Percentiles rank a stretch among this genome's conserved stretches.
These are phyloP conservation scores for Chionoecetes opilio DNA, from an alignment of 1,140 invertebrate genomes.

Conservation along the genomic window DNA sequence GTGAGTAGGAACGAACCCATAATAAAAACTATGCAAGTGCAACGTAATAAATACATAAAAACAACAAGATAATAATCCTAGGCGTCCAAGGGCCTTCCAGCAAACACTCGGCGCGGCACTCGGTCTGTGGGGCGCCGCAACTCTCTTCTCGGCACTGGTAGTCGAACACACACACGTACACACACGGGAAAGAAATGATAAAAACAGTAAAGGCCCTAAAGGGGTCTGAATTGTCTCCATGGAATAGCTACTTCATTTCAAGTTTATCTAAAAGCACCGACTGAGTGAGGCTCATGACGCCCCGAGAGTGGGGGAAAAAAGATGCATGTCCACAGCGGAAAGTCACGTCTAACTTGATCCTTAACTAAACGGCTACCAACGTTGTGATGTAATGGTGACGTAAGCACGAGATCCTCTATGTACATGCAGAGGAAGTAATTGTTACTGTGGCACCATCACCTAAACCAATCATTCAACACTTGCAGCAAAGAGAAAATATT, in stretches of 20 bases:
- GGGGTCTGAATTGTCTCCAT: background rate
- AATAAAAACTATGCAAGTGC: slow-evolving; percentile 53
- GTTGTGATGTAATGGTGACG: slow-evolving; percentile 62
- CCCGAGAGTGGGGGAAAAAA: slow-evolving; percentile 1
- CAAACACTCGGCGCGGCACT: background rate
- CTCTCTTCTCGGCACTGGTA: background rate
- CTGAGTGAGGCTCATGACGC: slow-evolving; percentile 8
- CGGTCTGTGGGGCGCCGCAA: background rate
- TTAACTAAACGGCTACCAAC: slow-evolving; percentile 64
- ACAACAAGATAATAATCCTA: too few relatives aligned
- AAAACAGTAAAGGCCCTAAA: background rate
- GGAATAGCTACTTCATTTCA: slow-evolving; percentile 23
- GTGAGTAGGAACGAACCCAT: slow-evolving; percentile 46
- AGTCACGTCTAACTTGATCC: slow-evolving; percentile 31
- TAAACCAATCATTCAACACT: slow-evolving; percentile 59
- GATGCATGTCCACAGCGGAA: slow-evolving; percentile 28
- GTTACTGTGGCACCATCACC: slow-evolving; percentile 75
- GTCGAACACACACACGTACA: slow-evolving; percentile 39
- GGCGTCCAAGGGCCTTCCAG: background rate
- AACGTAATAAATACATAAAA: slow-evolving; percentile 68
- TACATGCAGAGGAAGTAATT: slow-evolving; percentile 64
- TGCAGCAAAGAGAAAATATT: slow-evolving; percentile 52
- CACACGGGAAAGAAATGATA: too few relatives aligned
- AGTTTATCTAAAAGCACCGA: background rate
- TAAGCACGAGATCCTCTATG: slow-evolving; percentile 70